These are phyloP conservation scores for Pterostichus niger DNA, from an alignment of 2,888 invertebrate genomes.

Conservation along the genomic window DNA sequence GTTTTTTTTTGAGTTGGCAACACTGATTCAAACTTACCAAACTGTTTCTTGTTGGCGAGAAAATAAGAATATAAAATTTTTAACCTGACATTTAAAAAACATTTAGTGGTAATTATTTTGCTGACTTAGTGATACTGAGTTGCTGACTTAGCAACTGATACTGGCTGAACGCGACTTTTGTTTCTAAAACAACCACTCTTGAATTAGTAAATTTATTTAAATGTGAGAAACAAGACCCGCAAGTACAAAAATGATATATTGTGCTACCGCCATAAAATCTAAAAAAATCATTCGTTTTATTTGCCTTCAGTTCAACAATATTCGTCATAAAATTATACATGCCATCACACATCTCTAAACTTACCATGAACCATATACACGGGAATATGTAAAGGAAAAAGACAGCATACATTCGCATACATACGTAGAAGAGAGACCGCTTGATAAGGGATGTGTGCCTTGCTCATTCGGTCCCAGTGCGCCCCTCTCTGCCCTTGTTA, in stretches of 20 bases:
- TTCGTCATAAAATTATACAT: not conserved
- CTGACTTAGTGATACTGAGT: no score
- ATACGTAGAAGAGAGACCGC: not conserved
- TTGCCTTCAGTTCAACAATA: not conserved
- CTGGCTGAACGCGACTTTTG: no score
- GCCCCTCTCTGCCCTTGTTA: constrained; percentile 50
- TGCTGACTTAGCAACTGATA: no score
- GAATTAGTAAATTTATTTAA: no score
- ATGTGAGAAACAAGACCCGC: not conserved
- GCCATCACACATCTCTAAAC: not conserved
- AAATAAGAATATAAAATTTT: no score
- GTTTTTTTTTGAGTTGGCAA: no score
- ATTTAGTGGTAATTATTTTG: no score
- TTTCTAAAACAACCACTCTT: no score
- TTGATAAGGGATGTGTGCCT: not conserved
- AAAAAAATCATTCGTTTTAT: not conserved
- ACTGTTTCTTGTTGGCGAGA: no score
- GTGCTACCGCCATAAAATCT: not conserved
- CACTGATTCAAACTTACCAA: no score
- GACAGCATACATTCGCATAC: not conserved
- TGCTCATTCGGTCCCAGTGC: not conserved
- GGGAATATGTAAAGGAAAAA: not conserved
- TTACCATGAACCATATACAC: not conserved
- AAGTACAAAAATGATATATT: not conserved
- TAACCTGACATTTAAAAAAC: no score